These are phyloP conservation scores for Acrossocheilus wenchowensis DNA, from an alignment of 2,797 vertebrate genomes.

Conservation along the genomic window DNA sequence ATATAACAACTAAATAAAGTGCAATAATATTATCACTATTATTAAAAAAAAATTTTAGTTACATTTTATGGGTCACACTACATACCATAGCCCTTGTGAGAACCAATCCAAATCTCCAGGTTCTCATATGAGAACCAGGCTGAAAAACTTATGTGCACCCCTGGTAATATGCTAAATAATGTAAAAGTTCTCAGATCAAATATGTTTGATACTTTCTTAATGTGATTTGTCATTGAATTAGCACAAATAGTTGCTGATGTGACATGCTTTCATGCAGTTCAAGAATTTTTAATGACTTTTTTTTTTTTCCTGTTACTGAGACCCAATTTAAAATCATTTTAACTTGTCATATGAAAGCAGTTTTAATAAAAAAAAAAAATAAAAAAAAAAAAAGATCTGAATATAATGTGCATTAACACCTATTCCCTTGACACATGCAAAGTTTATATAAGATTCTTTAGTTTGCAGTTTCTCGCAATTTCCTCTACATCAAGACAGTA, in stretches of 20 bases:
- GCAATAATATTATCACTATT: too few species aligned
- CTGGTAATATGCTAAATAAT: background rate
- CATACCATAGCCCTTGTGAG: too few species aligned
- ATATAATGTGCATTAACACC: background rate
- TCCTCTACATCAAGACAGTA: background rate
- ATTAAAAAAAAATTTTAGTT: too few species aligned
- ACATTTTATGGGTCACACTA: too few species aligned
- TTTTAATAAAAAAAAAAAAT: background rate
- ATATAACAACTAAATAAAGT: too few species aligned
- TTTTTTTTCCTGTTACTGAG: background rate
- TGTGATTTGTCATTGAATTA: background rate
- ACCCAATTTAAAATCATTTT: background rate
- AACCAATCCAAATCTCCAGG: too few species aligned
- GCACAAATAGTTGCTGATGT: background rate
- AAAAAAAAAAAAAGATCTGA: background rate
- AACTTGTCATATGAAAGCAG: background rate
- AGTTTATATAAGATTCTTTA: slow-evolving; percentile 18
- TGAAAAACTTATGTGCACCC: too few species aligned
- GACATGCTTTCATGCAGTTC: background rate
- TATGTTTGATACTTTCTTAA: background rate
- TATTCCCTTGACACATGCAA: background rate
- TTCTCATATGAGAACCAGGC: too few species aligned
- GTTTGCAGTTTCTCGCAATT: background rate
- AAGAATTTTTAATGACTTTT: background rate
- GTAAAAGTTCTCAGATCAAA: background rate